These are phyloP conservation scores for Albula glossodonta DNA, from an alignment of 2,113 vertebrate species.

Conservation along the genomic window DNA sequence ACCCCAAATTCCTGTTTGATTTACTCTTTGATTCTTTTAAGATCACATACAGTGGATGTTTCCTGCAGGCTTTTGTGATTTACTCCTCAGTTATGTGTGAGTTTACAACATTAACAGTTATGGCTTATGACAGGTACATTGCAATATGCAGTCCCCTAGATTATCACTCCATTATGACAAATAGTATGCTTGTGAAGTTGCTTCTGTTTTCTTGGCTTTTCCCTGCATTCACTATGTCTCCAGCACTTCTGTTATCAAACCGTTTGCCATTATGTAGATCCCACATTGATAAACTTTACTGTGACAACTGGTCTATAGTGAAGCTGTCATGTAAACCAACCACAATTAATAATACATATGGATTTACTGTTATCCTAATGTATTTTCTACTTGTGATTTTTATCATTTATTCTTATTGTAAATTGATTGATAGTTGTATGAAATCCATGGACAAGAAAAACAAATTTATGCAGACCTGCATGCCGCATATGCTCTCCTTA, in stretches of 20 bases:
- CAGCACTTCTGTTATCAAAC: background rate
- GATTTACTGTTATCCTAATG: background rate
- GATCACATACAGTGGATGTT: conserved; percentile 56
- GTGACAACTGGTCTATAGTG: conserved; percentile 32
- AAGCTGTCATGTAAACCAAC: conserved; percentile 17
- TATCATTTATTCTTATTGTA: conserved; percentile 25
- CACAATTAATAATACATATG: background rate
- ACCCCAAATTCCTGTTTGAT: conserved; percentile 61
- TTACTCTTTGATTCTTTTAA: conserved; percentile 47
- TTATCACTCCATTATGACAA: conserved; percentile 52
- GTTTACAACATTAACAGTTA: conserved; percentile 54
- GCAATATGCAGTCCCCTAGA: conserved; percentile 59
- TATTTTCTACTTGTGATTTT: conserved; percentile 3
- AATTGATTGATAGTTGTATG: background rate
- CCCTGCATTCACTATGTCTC: background rate
- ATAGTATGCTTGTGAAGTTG: background rate
- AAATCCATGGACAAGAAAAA: background rate
- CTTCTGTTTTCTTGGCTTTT: conserved; percentile 6
- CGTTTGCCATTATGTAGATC: conserved; percentile 4
- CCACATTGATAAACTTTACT: conserved; percentile 25
- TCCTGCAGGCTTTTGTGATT: conserved; percentile 56
- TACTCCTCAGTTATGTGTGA: conserved; percentile 53
- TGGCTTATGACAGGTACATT: conserved; percentile 63
- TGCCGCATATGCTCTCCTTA: conserved; percentile 19
- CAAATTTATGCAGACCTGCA: conserved; percentile 20